These are phyloP conservation scores for Oreochromis grahami DNA, from an alignment of 2,797 vertebrate species.

Conservation along the genomic window DNA sequence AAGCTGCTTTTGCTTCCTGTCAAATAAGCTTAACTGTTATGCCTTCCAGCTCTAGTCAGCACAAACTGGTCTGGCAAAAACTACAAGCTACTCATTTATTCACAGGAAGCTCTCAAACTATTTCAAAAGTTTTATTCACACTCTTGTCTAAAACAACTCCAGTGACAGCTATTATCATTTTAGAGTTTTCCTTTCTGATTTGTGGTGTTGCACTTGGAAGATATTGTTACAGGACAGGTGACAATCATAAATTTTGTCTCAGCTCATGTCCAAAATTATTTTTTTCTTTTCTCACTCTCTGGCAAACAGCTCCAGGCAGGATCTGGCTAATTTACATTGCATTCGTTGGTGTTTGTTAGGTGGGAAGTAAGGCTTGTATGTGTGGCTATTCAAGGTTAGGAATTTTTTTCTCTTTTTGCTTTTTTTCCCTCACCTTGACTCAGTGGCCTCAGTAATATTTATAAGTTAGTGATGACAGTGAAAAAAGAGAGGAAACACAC, in stretches of 20 bases:
- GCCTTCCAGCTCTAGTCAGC: conserved; percentile 58
- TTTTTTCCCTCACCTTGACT: not conserved
- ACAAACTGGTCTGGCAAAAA: conserved; percentile 41
- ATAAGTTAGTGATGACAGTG: not conserved
- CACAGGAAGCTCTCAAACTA: not conserved
- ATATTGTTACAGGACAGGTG: not conserved
- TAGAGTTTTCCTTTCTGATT: not conserved
- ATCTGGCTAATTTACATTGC: not conserved
- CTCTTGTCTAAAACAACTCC: not conserved
- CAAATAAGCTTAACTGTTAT: conserved; percentile 58
- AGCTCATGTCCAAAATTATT: not conserved
- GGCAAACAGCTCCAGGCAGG: not conserved
- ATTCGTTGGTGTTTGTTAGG: not conserved
- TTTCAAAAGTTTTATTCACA: not conserved
- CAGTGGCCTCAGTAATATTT: not conserved
- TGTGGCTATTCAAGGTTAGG: conserved; percentile 53
- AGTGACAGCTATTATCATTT: not conserved
- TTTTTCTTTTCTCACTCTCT: not conserved
- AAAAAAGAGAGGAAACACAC: not conserved
- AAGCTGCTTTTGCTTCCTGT: conserved; percentile 66
- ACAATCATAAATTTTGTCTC: not conserved
- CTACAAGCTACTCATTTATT: not conserved
- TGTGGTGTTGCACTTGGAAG: not conserved
- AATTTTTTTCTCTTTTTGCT: not conserved
- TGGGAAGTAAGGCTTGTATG: not conserved